phyloP scores from a whole-genome alignment of 2,888 invertebrate species.

The Palloptera scutellata region DNA sequence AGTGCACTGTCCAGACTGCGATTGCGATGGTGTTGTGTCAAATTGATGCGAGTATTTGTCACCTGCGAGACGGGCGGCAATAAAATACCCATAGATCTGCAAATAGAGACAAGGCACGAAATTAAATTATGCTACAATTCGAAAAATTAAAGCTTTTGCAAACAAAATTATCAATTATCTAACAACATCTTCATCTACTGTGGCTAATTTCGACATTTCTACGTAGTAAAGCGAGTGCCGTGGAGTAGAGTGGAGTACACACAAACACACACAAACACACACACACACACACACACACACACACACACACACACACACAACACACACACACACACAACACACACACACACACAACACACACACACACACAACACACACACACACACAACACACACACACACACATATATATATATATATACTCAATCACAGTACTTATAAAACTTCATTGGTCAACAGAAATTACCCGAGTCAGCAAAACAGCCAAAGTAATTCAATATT shows the following conservation, averaged over 20 bases:
- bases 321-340: no score
- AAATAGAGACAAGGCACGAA: slow-evolving; percentile 36
- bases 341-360: no score
- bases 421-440: neutral
- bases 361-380: no score
- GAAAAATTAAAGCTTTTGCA: neutral
- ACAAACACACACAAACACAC: neutral
- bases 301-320: no score
- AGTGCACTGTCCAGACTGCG: slow-evolving; percentile 89
- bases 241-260: no score
- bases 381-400: neutral
- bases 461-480: slow-evolving; percentile 12
- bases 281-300: neutral
- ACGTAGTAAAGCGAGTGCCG: no score
- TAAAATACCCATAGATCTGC: slow-evolving; percentile 65
- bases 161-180: slow-evolving; percentile 22
- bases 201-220: neutral
- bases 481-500: slow-evolving; percentile 3
- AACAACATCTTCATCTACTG: neutral
- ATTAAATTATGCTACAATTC: neutral
- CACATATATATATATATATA: neutral
- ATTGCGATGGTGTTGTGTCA: slow-evolving; percentile 82
- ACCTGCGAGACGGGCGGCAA: slow-evolving; percentile 65
- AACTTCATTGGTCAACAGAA: slow-evolving; percentile 1
- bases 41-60: slow-evolving; percentile 64